Evolutionary conservation across 2,797 vertebrate species (phyloP), one percentile per base, ranked within the genome.

Genomic region (Tauraco hartlaubi): DNA sequence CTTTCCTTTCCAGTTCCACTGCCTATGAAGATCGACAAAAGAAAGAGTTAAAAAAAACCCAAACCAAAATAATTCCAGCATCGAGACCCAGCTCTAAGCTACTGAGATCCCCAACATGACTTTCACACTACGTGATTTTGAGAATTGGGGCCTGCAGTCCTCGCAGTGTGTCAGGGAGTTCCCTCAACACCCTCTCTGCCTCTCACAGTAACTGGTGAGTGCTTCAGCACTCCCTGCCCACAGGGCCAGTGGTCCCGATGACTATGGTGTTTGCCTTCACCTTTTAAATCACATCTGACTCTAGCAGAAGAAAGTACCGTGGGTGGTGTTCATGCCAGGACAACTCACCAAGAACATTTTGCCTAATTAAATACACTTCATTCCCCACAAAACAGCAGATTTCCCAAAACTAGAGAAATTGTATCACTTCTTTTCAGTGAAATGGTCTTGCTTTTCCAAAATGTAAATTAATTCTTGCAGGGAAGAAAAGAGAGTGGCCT

Each of bases 381-480:
- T 75, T 77, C 29, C 48, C 31, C 41, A 41, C 1, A 58, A 28
- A 88, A 67, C 11, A 63, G 54, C 48, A 80, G 55, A 41, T 56
- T 31, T 74, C 62, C 77, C 0, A 0, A 14, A 0, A 2, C 46
- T 72, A 51, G 29, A 86, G 69, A 66, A 86, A 91, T 20, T 1
- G 4, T 31, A 58, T 54, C 0, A 18, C 66, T 74, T 54, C 52
- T 74, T 88, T 82, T 54, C 78, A 73, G 59, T 18, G 56, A 85
- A 73, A 66, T 2, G 2, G 21, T 20, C 4, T 0, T 64, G 64
- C 55, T 75, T 74, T 80, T 91, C 85, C 89, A 71, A 91, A 88
- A 49, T 31, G 33, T 67, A 85, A 90, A 90, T 86, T 49, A 86
- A 94, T 87, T 82, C 58, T 86, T 82, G 37, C 64, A 52, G 74